Evolutionary conservation across 2,888 invertebrate species (phyloP), one percentile per base, ranked within the genome.

Genomic region (Agrochola macilenta): DNA sequence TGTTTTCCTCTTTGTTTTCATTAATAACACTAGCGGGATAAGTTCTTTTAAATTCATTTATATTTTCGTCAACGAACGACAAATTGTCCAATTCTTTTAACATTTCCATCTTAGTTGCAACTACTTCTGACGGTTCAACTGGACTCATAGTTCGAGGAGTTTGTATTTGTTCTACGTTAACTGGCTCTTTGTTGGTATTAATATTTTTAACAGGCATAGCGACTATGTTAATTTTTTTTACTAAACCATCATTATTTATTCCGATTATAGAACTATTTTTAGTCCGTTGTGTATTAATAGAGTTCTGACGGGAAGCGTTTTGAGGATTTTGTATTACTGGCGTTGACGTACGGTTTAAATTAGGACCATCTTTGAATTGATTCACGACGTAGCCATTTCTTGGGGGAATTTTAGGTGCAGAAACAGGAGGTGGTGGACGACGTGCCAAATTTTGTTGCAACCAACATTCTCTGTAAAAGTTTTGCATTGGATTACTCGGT

Each of bases 21-120:
- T 65, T 61, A n/a, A 30, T 43, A 26, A 26, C 30, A 63, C 17
- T 52, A 57, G 57, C 60, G 1, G 75, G 46, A 12, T 35, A 23
- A n/a, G 17, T 20, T 35, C 11, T 11, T 35, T 70, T 71, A 35
- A 71, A 71, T 35, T 68, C 52, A n/a, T 69, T 69, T 8, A n/a
- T 46, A 9, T 58, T 35, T 46, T 75, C 63, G 8, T 75, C 78
- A 8, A 65, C 60, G 46, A 79, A 77, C 4, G 82, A 69, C 30
- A 82, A 60, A 35, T 85, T 90, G 12, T 89, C 87, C 54, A 91
- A 83, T 76, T 89, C 87, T 75, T 89, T 70, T n/a, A 89, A 79
- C 87, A 88, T 88, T 81, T 84, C 77, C 70, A 79, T 90, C 76
- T 90, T 90, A 14, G 79, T 78, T 69, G 83, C 86, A 60, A 79